These are phyloP conservation scores for Drosophila birchii DNA, from an alignment of 2,888 invertebrate genomes.

Conservation along the genomic window DNA sequence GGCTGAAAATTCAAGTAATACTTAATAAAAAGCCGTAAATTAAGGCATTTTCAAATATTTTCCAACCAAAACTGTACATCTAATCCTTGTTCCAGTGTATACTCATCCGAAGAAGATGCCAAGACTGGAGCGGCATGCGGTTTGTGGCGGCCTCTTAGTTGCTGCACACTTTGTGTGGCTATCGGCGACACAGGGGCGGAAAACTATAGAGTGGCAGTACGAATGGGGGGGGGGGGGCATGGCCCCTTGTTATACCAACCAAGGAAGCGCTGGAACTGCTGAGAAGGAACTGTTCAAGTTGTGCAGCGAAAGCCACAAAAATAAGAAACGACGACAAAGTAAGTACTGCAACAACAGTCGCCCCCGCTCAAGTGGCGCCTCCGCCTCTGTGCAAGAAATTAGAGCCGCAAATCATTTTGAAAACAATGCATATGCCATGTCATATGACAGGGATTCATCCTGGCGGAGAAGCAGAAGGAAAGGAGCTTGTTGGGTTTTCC, in stretches of 20 bases:
- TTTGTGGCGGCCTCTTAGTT: conserved; percentile 70
- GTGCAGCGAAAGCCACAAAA: conserved; percentile 62
- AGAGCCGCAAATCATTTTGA: conserved; percentile 76
- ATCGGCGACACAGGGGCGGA: conserved; percentile 8
- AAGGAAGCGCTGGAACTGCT: neutral
- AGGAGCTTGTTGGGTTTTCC: conserved; percentile 18
- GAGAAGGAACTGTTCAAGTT: conserved; percentile 31
- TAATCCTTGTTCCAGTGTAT: conserved; percentile 12
- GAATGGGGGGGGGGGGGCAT: neutral
- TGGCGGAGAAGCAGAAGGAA: conserved; percentile 13
- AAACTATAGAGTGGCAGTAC: conserved; percentile 6
- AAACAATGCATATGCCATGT: conserved; percentile 80
- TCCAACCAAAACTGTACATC: neutral
- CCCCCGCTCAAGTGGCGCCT: neutral
- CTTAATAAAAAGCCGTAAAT: no score
- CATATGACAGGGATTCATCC: conserved; percentile 50
- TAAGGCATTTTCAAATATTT: neutral
- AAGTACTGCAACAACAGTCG: conserved; percentile 45
- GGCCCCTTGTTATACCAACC: neutral
- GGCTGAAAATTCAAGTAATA: no score
- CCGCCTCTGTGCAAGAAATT: conserved; percentile 61
- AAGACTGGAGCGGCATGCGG: conserved; percentile 65
- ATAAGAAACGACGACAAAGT: conserved; percentile 66
- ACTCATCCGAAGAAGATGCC: conserved; percentile 46
- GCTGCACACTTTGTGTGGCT: conserved; percentile 68